Evolutionary conservation across 2,797 vertebrate species (phyloP), one percentile per base, ranked within the genome.

Genomic region (Steatocranus sp.): DNA sequence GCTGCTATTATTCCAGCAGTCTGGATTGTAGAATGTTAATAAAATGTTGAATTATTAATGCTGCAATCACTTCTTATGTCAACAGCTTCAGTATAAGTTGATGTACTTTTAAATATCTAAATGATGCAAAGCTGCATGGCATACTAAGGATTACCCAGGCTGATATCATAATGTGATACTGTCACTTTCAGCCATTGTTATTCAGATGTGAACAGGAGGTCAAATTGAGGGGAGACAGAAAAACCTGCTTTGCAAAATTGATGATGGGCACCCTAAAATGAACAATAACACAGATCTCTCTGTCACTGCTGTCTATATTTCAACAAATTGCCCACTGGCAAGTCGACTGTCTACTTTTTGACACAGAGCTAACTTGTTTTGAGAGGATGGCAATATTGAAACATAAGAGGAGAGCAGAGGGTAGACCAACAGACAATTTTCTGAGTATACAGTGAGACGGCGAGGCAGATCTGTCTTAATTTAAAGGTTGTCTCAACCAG

Each of bases 401-500:
- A 88, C 84, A 80, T 79, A 48, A 80, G 34, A 27, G 50, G 48
- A 70, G 80, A 25, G 84, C 51, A 30, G 50, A 53, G 70, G 77
- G 34, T 17, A 73, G 70, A 78, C 70, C 83, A 83, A 82, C 63
- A 78, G 86, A 91, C 85, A 81, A 90, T 94, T 86, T 88, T 85
- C 86, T 81, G 83, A 79, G 80, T 79, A 78, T 82, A 89, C 83
- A 85, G 86, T 85, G 83, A 83, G 88, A 88, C 85, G 36, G 83
- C 2, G 2, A 38, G 87, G 75, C 73, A 79, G 83, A 94, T 92
- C 92, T 25, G 85, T 94, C 94, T 95, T 93, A 87, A 93, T 95
- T 94, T 92, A 83, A 87, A 91, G 91, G 87, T 87, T 94, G 91
- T 93, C 91, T 91, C 73, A 15, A 75, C 80, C 84, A 76, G 90